Base-by-base conservation (phyloP, 2,797 vertebrate genomes). In the Yasuhikotakia modesta region DNA sequence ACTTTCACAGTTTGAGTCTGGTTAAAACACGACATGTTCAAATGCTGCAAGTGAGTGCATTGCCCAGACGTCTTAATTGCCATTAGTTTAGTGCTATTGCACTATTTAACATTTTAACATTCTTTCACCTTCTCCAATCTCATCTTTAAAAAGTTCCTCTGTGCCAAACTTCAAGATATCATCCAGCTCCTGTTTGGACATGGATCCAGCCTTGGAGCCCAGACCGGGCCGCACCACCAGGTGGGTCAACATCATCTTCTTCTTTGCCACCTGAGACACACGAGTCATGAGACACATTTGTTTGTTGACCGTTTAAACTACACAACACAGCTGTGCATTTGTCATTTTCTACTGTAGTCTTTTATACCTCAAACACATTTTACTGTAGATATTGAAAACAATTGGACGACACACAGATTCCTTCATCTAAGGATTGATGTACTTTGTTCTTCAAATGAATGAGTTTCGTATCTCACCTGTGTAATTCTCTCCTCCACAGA, bases 171-270 rank as follows among this genome's bases (percentile, higher is more conserved):
- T 99, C 68, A 99, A 95, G 88, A 99, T 99, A 79, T 99, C 97
- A 67, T 99, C 98, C 48, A 99, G 94, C 85, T 99, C 97, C 88
- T 99, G 97, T 84, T 99, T 99, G 61, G 97, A 98, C 97, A 99
- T 99, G 82, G 97, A 99, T 48, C 97, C 97, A 0, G 97, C 98
- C 88, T 99, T 99, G 70, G 97, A 98, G 80, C 97, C 97, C 27
- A 99, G 88, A 45, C 97, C 97, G 0, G 97, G 97, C 53, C 97
- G 93, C 83, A 99, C 97, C 82, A 99, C 97, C 80, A 99, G 91
- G 85, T 99, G 97, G 10, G 97, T 99, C 73, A 99, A 89, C 97
- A 99, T 99, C 97, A 99, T 99, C 89, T 99, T 99, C 89, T 99
- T 99, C 92, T 99, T 99, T 1, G 97, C 97, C 90, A 99, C 97